Percentiles rank a stretch among this genome's conserved stretches.
Conservation (phyloP, 2,797 vertebrate species). For the Chaenodraco wilsoni region DNA sequence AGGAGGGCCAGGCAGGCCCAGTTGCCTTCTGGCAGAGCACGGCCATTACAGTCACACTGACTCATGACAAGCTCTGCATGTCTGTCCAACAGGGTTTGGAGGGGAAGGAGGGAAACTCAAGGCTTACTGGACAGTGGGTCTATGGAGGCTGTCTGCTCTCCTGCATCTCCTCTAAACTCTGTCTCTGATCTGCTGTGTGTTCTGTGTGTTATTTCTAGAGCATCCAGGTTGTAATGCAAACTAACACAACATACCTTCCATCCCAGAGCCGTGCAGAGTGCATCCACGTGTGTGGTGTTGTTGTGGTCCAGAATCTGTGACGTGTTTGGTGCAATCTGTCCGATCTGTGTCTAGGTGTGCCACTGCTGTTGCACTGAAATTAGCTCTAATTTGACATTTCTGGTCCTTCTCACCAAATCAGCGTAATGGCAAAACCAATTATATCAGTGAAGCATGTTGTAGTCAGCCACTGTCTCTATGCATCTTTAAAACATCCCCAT, state of each 20-base stretch:
- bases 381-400: slow-evolving; percentile 60
- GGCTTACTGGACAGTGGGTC: slow-evolving; percentile 63
- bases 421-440: slow-evolving; percentile 48
- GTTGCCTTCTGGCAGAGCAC: slow-evolving; percentile 67
- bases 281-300: slow-evolving; percentile 68
- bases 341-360: slow-evolving; percentile 77
- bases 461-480: slow-evolving; percentile 50
- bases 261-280: slow-evolving; percentile 69
- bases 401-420: slow-evolving; percentile 54
- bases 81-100: slow-evolving; percentile 81
- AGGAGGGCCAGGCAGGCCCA: slow-evolving; percentile 64
- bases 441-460: slow-evolving; percentile 52
- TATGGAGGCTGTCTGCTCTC: slow-evolving; percentile 66
- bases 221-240: slow-evolving; percentile 72
- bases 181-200: slow-evolving; percentile 70
- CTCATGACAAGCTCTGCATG: slow-evolving; percentile 80
- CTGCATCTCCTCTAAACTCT: slow-evolving; percentile 83
- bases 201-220: slow-evolving; percentile 66
- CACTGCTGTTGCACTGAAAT: slow-evolving; percentile 75
- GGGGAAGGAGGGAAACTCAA: slow-evolving; percentile 71
- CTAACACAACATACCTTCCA: slow-evolving; percentile 77
- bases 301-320: slow-evolving; percentile 60
- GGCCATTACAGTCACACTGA: slow-evolving; percentile 73
- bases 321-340: slow-evolving; percentile 70
- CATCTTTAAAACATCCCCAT: slow-evolving; percentile 56